phyloP scores from a whole-genome alignment of 2,888 invertebrate genomes.

The Zonitis immaculata region DNA sequence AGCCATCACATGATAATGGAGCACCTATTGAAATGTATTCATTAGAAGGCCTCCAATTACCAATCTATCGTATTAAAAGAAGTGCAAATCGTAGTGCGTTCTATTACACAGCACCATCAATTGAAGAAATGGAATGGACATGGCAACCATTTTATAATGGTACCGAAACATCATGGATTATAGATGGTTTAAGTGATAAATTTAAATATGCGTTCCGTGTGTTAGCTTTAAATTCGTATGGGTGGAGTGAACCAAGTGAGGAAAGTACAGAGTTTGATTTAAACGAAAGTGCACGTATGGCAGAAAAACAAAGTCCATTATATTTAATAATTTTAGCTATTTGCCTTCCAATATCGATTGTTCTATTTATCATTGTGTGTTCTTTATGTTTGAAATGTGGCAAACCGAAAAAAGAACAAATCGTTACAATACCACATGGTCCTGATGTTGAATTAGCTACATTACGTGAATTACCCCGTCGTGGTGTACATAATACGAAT shows the following conservation, averaged over 20 bases:
- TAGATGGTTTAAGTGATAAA: slow-evolving; percentile 60
- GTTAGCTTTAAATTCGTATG: slow-evolving; percentile 72
- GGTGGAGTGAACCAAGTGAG: slow-evolving; percentile 75
- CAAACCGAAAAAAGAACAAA: slow-evolving; percentile 64
- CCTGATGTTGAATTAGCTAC: slow-evolving; percentile 84
- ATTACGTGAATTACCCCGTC: slow-evolving; percentile 72
- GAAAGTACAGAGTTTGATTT: slow-evolving; percentile 60
- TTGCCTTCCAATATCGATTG: slow-evolving; percentile 55
- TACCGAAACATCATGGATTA: slow-evolving; percentile 78
- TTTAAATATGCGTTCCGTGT: slow-evolving; percentile 69
- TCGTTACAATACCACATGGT: slow-evolving; percentile 34
- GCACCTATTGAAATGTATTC: slow-evolving; percentile 69
- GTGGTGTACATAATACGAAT: slow-evolving; percentile 74
- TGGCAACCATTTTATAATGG: slow-evolving; percentile 73
- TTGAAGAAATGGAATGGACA: slow-evolving; percentile 56
- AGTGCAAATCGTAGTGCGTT: slow-evolving; percentile 43
- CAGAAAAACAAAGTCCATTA: slow-evolving; percentile 52
- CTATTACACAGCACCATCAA: slow-evolving; percentile 48
- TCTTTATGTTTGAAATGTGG: slow-evolving; percentile 52
- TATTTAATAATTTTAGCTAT: slow-evolving; percentile 59
- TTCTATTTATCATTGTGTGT: slow-evolving; percentile 47
- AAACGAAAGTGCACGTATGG: slow-evolving; percentile 46
- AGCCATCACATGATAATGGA: slow-evolving; percentile 71
- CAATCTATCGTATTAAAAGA: slow-evolving; percentile 40
- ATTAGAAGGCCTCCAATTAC: slow-evolving; percentile 61